Base-by-base conservation (phyloP, 92 coral and sea anemone species). In the Phenganax stokvisi region DNA sequence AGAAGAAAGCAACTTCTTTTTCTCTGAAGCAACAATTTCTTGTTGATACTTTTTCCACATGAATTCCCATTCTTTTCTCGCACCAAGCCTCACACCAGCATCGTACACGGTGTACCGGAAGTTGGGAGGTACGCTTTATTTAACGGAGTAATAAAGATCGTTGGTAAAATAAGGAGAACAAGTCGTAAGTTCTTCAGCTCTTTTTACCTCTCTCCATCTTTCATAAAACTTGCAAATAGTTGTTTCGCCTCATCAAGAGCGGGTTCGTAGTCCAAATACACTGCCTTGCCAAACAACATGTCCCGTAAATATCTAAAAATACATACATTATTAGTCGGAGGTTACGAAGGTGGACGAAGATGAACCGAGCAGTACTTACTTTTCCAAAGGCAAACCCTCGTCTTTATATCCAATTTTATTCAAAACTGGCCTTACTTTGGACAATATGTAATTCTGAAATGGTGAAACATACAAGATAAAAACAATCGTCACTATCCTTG, bases 21-120 rank as follows among this genome's bases (percentile, higher is more conserved):
- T 91, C 73, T 93, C 97, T 3, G 97, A 72, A 9, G 98, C 94
- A n/a, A 91, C 90, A 16, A 85, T 20, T 47, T 87, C 97, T 10
- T 47, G 29, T 47, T 59, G 72, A 87, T 79, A 93, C 61, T 85
- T 74, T 6, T 56, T 0, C 54, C 79, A 85, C 73, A 91, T 81
- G 78, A 81, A 74, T 10, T 85, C 52, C 89, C 91, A 93, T 13
- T 86, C 90, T 10, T 47, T 28, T 37, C 76, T 53, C 17, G 83
- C 86, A 10, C 97, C 98, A 20, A 78, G 55, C 57, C 85, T 85
- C 8, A 90, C 82, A 4, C 98, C 98, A 10, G 71, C 31, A 8
- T 89, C 67, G 84, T 93, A 93, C 51, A 92, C 89, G 11, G 83
- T 27, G 76, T 57, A 80, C 27, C 98, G 92, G 17, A 93, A 85